Percentiles rank a stretch among this genome's conserved stretches.
phyloP scores from a whole-genome alignment of 2,888 invertebrate species.

The Cryptocheilus praepositus region DNA sequence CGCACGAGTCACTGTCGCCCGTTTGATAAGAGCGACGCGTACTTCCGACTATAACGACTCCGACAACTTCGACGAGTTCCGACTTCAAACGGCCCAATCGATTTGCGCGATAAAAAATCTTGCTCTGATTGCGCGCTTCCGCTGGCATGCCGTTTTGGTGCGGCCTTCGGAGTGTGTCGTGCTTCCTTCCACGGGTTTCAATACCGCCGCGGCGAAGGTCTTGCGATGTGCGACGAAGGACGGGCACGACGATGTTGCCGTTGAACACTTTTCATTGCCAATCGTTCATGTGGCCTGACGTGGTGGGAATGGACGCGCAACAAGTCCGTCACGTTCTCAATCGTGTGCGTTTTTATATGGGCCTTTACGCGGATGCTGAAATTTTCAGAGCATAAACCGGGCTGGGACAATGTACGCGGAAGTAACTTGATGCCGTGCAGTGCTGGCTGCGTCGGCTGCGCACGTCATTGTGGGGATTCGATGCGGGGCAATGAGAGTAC shows the following conservation, averaged over 20 bases:
- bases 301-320: too few species aligned
- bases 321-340: slow-evolving; percentile 14
- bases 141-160: slow-evolving; percentile 1
- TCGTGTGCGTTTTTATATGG: slow-evolving; percentile 2
- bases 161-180: not conserved
- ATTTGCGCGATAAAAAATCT: not conserved
- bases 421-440: too few species aligned
- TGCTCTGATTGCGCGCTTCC: slow-evolving; percentile 29
- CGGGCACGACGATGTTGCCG: too few species aligned
- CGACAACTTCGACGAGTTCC: not conserved
- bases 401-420: too few species aligned
- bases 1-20: not conserved
- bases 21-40: slow-evolving; percentile 17
- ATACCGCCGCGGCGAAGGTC: too few species aligned
- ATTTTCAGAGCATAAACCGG: slow-evolving; percentile 28
- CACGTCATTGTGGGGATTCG: too few species aligned
- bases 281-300: too few species aligned
- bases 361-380: slow-evolving; percentile 6
- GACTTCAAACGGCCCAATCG: not conserved
- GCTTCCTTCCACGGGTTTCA: too few species aligned
- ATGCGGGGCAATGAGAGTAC: too few species aligned
- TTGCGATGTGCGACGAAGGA: too few species aligned
- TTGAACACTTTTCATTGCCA: too few species aligned
- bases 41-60: not conserved
- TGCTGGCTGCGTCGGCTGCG: too few species aligned